Evolutionary conservation across 2,888 invertebrate species (phyloP), one percentile per base, ranked within the genome.

Genomic region (Andrena chrysosceles): DNA sequence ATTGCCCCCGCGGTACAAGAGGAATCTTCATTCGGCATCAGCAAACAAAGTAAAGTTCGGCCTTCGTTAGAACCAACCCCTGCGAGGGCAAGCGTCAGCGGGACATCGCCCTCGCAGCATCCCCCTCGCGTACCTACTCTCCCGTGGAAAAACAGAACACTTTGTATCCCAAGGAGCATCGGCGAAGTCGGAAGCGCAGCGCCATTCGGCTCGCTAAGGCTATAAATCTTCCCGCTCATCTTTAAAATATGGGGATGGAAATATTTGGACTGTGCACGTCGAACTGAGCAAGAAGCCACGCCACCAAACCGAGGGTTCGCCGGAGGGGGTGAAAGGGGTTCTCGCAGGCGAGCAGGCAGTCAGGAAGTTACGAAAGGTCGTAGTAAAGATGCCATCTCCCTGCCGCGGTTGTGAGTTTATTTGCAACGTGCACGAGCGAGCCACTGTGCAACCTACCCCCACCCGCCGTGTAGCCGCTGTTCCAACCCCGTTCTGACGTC

Each of bases 201-300:
- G 79, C 35, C 77, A 70, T 76, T 73, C 76, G 69, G 54, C 23
- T 60, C 49, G 69, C 33, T 67, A 81, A 77, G 62, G 75, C 88
- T 86, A 92, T 93, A 93, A 93, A 93, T 93, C 91, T 87, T 88
- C 87, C 71, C 89, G 91, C 91, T 92, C 92, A 92, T 93, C 92
- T 93, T 92, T 92, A 92, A 93, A 92, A 92, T 93, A 93, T 93
- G 90, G 89, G 92, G 89, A 92, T 90, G 92, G 91, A 92, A 93
- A 93, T 93, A 90, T 92, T 92, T 90, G 89, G 89, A 89, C 86
- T 87, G 87, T 86, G 88, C 83, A 87, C 87, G 87, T 85, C 88
- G 89, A 88, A 87, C 87, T 59, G 77, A 35, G 82, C 85, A 84
- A 88, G 86, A 86, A 88, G 64, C 72, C 68, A 62, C 59, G 48